These are phyloP conservation scores for Tetranychus piercei DNA, from an alignment of 2,888 invertebrate genomes.

Conservation along the genomic window DNA sequence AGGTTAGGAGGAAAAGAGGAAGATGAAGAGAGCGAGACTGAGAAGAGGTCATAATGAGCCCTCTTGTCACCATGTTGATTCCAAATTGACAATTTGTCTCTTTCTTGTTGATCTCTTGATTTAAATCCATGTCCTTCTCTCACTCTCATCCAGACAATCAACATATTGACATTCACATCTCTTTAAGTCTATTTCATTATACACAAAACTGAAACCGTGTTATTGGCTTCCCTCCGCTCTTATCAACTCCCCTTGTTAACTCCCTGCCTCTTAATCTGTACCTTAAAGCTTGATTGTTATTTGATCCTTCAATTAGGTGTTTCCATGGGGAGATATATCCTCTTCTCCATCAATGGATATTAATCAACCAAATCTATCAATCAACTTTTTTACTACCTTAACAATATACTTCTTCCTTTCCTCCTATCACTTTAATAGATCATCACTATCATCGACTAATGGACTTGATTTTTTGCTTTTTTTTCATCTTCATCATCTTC, in stretches of 20 bases:
- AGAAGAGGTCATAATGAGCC: background rate
- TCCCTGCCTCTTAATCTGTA: background rate
- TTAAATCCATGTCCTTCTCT: background rate
- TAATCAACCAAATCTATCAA: background rate
- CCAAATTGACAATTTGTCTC: background rate
- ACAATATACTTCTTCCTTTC: background rate
- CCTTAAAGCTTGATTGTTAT: background rate
- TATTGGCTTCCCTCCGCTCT: background rate
- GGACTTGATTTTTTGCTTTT: background rate
- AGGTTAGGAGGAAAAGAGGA: background rate
- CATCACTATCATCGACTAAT: background rate
- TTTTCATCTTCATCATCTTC: background rate
- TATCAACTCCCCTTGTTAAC: background rate
- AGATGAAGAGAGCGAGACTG: background rate
- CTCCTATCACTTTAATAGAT: background rate
- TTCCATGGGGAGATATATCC: background rate
- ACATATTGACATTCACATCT: background rate
- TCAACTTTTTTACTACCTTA: background rate
- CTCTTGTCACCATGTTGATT: background rate
- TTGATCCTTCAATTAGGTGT: slow-evolving; percentile 1
- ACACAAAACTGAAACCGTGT: background rate
- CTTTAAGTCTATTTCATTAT: background rate
- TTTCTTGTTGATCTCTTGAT: background rate
- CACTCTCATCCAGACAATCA: background rate
- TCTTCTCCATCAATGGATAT: background rate